These are phyloP conservation scores for Lerista edwardsae DNA, from an alignment of 2,797 vertebrate species.

Conservation along the genomic window DNA sequence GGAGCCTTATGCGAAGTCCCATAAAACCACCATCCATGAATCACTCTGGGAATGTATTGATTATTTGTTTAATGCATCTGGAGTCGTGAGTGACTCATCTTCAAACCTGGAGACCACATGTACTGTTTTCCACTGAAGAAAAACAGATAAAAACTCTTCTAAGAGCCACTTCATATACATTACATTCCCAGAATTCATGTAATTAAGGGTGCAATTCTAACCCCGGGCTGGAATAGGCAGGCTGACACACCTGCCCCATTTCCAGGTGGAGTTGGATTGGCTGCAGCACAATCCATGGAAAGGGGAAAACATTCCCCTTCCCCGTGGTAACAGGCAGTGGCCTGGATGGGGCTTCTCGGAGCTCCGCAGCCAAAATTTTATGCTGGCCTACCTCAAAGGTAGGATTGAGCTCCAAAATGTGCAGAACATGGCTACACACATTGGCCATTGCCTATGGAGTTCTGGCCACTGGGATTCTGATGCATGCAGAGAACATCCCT, in stretches of 20 bases:
- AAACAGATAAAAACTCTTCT: background rate
- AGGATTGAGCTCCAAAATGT: too few species aligned
- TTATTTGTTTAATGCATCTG: conserved; percentile 18
- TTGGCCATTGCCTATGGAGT: too few species aligned
- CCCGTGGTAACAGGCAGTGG: too few species aligned
- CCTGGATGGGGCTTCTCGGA: too few species aligned
- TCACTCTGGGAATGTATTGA: background rate
- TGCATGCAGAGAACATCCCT: background rate
- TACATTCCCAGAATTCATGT: background rate
- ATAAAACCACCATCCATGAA: conserved; percentile 48
- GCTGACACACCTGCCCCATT: too few species aligned
- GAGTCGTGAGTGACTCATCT: conserved; percentile 45
- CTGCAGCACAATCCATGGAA: too few species aligned
- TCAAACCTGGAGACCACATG: conserved; percentile 27
- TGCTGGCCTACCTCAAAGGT: too few species aligned
- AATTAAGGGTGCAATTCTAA: too few species aligned
- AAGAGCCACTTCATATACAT: conserved; percentile 2
- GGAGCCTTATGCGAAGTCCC: conserved; percentile 34
- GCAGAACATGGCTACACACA: background rate
- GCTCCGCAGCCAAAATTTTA: too few species aligned
- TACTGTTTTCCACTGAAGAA: conserved; percentile 31
- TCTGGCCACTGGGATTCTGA: background rate
- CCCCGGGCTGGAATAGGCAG: too few species aligned
- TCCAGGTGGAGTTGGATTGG: too few species aligned
- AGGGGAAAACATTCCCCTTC: too few species aligned